phyloP scores from a whole-genome alignment of 2,888 invertebrate genomes.

The Neoitamus cyanurus region DNA sequence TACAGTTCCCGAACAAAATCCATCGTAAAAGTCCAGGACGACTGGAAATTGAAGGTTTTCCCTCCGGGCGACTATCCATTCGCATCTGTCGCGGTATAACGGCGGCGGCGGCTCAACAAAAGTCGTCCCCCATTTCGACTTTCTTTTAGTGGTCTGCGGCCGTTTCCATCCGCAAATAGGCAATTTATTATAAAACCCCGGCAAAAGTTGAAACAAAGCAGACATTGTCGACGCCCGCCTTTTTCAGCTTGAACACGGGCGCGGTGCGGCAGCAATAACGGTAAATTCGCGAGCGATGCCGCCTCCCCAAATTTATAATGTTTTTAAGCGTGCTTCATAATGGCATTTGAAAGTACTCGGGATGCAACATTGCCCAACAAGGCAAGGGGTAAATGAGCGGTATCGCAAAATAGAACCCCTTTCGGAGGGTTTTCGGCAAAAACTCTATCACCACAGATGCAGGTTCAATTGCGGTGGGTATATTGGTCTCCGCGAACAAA shows the following conservation, averaged over 20 bases:
- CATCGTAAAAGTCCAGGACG: not conserved
- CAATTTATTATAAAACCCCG: not conserved
- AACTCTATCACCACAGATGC: conserved; percentile 25
- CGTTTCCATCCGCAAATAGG: not conserved
- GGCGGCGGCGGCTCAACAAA: not conserved
- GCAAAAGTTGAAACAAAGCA: not conserved
- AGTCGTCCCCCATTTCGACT: not conserved
- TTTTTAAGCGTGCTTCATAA: not conserved
- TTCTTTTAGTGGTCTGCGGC: not conserved
- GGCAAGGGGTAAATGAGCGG: not conserved
- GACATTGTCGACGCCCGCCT: not conserved
- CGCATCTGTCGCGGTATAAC: not conserved
- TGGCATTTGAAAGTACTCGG: not conserved
- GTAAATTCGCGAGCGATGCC: not conserved
- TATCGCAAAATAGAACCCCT: not conserved
- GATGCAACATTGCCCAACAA: not conserved
- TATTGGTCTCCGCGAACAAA: not conserved
- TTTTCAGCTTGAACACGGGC: not conserved
- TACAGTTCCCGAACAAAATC: not conserved
- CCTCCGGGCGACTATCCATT: not conserved
- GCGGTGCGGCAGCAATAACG: not conserved
- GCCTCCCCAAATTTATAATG: not conserved
- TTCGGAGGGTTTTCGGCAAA: conserved; percentile 7
- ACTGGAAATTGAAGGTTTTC: not conserved
- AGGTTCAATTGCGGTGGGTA: conserved; percentile 35